Evolutionary conservation across 2,888 invertebrate species (phyloP).

Genomic region (Drosophila mulleri): DNA sequence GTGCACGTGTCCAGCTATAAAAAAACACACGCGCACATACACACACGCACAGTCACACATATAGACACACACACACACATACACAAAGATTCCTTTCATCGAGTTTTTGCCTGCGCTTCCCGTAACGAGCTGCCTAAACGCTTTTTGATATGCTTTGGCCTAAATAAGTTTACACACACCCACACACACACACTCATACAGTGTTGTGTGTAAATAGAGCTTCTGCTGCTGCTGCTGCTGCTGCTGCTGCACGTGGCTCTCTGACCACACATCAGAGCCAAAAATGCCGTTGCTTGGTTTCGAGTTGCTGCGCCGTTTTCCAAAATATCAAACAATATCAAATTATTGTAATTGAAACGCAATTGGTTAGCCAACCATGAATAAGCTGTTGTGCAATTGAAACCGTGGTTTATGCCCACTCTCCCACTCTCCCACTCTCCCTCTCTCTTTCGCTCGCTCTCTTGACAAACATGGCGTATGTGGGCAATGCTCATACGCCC

Average conservation of each 20-base stretch:
- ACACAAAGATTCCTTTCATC: conserved; percentile 6
- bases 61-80: not conserved
- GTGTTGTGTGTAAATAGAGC: conserved; percentile 40
- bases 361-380: conserved; percentile 46
- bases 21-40: conserved; percentile 8
- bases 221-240: not conserved
- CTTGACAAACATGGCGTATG: conserved; percentile 9
- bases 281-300: conserved; percentile 1
- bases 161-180: conserved; percentile 40
- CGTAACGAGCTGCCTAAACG: conserved; percentile 40
- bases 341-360: conserved; percentile 66
- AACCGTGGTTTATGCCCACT: not conserved
- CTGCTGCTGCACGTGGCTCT: conserved; percentile 1
- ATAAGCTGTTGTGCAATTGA: conserved; percentile 17
- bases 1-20: conserved; percentile 36
- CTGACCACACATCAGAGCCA: conserved; percentile 6
- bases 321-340: conserved; percentile 25
- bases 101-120: not conserved
- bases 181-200: not conserved
- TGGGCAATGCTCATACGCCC: conserved; percentile 24
- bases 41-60: not conserved
- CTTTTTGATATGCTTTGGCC: conserved; percentile 57
- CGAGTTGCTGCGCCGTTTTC: conserved; percentile 1
- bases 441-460: not conserved
- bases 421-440: not conserved